Base-by-base conservation (phyloP, 2,888 invertebrate genomes). In the Thyatira batis region DNA sequence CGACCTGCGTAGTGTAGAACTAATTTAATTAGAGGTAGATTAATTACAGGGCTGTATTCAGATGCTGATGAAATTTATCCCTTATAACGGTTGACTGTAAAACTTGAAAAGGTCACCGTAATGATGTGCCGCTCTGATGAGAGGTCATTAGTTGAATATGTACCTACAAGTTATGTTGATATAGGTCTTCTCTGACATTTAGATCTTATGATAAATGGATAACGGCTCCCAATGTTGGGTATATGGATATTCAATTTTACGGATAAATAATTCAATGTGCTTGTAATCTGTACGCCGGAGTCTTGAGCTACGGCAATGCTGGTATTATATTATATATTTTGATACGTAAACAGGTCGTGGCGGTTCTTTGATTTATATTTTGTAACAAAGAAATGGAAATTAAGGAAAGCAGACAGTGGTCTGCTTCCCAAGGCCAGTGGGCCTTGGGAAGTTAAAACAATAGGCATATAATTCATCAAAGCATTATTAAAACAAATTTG, bases 21-120 rank as follows among this genome's bases (percentile, higher is more conserved):
- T 65, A 65, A 71, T 69, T 72, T 65, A 68, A 74, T 74, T 66
- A 64, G 54, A 61, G 55, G 61, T 53, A 51, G 54, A 67, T 70
- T 67, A 69, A 69, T 71, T 62, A 55, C 51, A 43, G 33, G 20
- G 20, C 48, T 33, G 50, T 43, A 54, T 53, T 54, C 44, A 48
- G 55, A 21, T 43, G 43, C 45, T 55, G 58, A 57, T 64, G 43
- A 59, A 60, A 55, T 61, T 53, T 21, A 3, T 30, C 50, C 49
- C 21, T 3, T 5, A 39, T 39, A 39, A 39, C 13, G 39, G 25
- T 23, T 1, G 17, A 11, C 27, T 27, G 27, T 45, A 45, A 46
- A 27, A 20, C 28, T 49, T 20, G 28, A 6, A n/a, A 28, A 39
- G 17, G 39, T 39, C 39, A 8, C 5, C 8, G 39, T 39, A 39